Evolutionary conservation across 2,888 invertebrate species (phyloP).

Genomic region (Andrena minutula): DNA sequence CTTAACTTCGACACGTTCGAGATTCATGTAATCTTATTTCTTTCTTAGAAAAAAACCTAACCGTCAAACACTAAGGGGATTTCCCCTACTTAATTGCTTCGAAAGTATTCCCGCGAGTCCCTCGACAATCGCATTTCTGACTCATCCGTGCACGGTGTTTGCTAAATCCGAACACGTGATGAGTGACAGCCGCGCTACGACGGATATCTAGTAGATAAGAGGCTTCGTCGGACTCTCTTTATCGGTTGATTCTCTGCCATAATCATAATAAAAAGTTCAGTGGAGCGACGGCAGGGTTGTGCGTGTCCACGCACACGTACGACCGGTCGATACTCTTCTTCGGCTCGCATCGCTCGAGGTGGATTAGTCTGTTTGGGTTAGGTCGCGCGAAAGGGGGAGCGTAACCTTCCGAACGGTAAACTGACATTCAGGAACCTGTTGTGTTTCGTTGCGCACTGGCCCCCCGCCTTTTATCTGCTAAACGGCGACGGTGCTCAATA

Average conservation of each 20-base stretch:
- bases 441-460: constrained; percentile 1
- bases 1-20: too few species aligned
- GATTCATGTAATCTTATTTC: too few species aligned
- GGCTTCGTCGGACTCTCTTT: constrained; percentile 13
- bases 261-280: constrained; percentile 29
- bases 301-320: constrained; percentile 50
- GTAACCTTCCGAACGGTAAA: constrained; percentile 46
- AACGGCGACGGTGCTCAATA: not conserved
- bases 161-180: not conserved
- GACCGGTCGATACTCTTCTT: constrained; percentile 62
- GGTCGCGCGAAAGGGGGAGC: constrained; percentile 36
- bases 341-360: constrained; percentile 44
- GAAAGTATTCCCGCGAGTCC: not conserved
- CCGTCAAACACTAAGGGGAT: too few species aligned
- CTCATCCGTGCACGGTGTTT: not conserved
- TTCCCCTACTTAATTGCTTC: too few species aligned
- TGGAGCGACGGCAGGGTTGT: constrained; percentile 11
- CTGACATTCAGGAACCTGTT: constrained; percentile 51
- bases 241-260: constrained; percentile 21
- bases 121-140: not conserved
- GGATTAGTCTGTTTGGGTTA: constrained; percentile 49
- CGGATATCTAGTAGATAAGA: not conserved
- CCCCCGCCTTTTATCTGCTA: constrained; percentile 3
- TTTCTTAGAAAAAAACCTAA: too few species aligned
- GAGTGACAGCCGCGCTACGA: not conserved